A percentile compares a stretch with the other conserved stretches of the same genome.
These are phyloP conservation scores for Sialis lutaria DNA, from an alignment of 2,888 invertebrate species.

Conservation along the genomic window DNA sequence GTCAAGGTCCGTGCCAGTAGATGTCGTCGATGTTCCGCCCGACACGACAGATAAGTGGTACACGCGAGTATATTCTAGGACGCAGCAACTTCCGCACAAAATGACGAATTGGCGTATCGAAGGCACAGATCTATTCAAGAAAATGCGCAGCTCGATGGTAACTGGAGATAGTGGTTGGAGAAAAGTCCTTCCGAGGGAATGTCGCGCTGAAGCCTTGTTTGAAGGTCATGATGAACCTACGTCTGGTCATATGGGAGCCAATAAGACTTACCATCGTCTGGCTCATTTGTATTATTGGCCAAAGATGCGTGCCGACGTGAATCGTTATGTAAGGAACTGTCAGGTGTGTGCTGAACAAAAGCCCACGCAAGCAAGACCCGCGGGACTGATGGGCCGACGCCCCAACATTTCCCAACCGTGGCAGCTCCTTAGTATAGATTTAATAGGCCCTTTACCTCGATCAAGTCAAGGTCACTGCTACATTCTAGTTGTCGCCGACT, in stretches of 20 bases:
- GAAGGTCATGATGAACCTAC: constrained; percentile 8
- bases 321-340: constrained; percentile 9
- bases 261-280: constrained; percentile 9
- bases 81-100: not conserved
- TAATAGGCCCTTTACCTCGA: constrained; percentile 9
- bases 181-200: constrained; percentile 6
- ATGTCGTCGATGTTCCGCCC: not conserved
- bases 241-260: constrained; percentile 10
- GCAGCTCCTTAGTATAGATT: constrained; percentile 10
- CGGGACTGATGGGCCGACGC: constrained; percentile 1
- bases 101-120: constrained; percentile 6
- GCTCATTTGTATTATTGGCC: constrained; percentile 12
- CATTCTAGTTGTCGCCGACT: constrained; percentile 11
- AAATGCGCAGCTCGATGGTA: not conserved
- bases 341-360: constrained; percentile 1
- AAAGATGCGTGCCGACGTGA: constrained; percentile 9
- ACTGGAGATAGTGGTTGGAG: constrained; percentile 6
- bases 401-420: constrained; percentile 6
- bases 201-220: not conserved
- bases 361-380: not conserved
- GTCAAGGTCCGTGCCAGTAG: not conserved
- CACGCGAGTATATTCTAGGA: not conserved
- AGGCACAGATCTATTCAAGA: not conserved
- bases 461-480: constrained; percentile 7
- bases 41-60: constrained; percentile 1